Evolutionary conservation across 2,113 vertebrate species (phyloP).

Genomic region (Seriola aureovittata): DNA sequence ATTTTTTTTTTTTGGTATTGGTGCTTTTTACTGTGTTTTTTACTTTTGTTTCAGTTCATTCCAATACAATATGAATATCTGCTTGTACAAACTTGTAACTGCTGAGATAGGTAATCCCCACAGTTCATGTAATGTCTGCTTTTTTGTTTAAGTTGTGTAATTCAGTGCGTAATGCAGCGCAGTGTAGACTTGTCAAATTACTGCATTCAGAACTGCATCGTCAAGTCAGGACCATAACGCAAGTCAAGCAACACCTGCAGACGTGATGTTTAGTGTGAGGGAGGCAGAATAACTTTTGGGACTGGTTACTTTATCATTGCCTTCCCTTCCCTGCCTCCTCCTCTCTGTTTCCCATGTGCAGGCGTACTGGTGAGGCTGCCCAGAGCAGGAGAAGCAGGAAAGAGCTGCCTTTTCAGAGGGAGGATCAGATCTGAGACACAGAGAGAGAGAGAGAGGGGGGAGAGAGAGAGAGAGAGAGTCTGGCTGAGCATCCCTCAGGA

Average conservation of each 20-base stretch:
- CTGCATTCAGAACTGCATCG: neutral
- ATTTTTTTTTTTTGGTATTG: neutral
- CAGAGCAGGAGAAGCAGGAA: slow-evolving; percentile 40
- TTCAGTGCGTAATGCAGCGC: slow-evolving; percentile 1
- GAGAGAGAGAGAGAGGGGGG: neutral
- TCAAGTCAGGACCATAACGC: neutral
- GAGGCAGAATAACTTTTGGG: slow-evolving; percentile 32
- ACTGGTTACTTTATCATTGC: slow-evolving; percentile 25
- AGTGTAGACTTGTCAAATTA: neutral
- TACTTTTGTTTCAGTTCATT: neutral
- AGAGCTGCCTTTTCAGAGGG: slow-evolving; percentile 27
- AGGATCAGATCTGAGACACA: slow-evolving; percentile 8
- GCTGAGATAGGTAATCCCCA: slow-evolving; percentile 1
- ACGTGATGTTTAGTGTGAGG: neutral
- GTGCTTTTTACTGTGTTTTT: neutral
- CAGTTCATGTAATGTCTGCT: slow-evolving; percentile 18
- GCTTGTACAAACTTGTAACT: slow-evolving; percentile 8
- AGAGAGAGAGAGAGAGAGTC: slow-evolving; percentile 6
- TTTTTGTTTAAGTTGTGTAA: slow-evolving; percentile 12
- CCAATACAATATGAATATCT: neutral
- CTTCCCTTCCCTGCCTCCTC: neutral
- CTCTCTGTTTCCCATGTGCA: slow-evolving; percentile 46
- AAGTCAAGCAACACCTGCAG: slow-evolving; percentile 12
- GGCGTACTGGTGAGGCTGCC: slow-evolving; percentile 53
- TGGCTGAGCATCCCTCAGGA: slow-evolving; percentile 65